A percentile compares a stretch with the other conserved stretches of the same genome.
Evolutionary conservation across 1,140 invertebrate genomes (phyloP).

Genomic region (Thaumatotibia leucotreta): DNA sequence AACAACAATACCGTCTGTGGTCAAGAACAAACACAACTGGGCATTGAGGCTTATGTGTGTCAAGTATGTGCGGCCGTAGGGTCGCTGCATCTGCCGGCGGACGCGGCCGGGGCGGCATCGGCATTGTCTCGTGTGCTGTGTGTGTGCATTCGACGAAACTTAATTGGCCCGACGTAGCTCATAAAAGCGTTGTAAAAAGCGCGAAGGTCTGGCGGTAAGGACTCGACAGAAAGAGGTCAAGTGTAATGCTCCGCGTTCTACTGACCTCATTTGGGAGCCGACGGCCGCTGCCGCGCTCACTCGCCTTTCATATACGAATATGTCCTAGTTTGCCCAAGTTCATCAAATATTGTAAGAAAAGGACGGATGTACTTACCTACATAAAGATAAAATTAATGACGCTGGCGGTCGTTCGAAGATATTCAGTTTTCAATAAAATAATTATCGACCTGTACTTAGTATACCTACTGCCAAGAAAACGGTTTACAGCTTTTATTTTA

Average conservation of each 20-base stretch:
- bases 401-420: too few relatives aligned
- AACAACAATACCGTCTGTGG: constrained; percentile 24
- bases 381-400: background rate
- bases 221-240: constrained; percentile 73
- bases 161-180: constrained; percentile 73
- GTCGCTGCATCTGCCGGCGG: constrained; percentile 44
- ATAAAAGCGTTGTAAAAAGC: constrained; percentile 73
- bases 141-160: constrained; percentile 54
- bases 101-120: constrained; percentile 55
- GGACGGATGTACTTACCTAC: background rate
- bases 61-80: constrained; percentile 51
- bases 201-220: constrained; percentile 74
- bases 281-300: constrained; percentile 45
- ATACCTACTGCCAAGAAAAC: too few relatives aligned
- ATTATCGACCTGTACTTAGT: too few relatives aligned
- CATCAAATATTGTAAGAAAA: constrained; percentile 18
- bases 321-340: constrained; percentile 45
- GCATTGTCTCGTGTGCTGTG: constrained; percentile 43
- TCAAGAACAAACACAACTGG: constrained; percentile 47
- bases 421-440: too few relatives aligned
- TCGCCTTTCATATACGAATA: constrained; percentile 59
- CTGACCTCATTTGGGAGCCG: constrained; percentile 68
- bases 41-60: constrained; percentile 64
- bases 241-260: constrained; percentile 73
- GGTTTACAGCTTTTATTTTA: too few relatives aligned